Percentiles rank a stretch among this genome's conserved stretches.
Conservation (phyloP, 2,113 vertebrate species). For the Gasterosteus aculeatus region DNA sequence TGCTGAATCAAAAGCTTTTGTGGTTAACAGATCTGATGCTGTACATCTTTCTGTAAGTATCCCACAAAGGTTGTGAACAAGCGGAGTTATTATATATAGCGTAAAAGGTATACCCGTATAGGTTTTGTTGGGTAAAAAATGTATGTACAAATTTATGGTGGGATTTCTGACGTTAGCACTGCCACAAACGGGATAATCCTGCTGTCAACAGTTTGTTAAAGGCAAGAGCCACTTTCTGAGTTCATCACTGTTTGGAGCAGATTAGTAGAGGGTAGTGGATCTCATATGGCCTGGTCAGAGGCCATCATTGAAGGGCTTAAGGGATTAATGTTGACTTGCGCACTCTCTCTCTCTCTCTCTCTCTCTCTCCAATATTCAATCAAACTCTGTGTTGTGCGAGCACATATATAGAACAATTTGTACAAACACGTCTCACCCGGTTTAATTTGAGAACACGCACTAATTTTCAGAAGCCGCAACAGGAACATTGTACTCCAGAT, state of each 20-base stretch:
- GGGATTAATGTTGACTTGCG: conserved; percentile 80
- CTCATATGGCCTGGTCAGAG: conserved; percentile 84
- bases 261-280: conserved; percentile 82
- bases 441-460: conserved; percentile 46
- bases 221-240: conserved; percentile 80
- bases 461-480: conserved; percentile 47
- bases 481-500: conserved; percentile 43
- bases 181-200: conserved; percentile 77
- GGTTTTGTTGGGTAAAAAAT: conserved; percentile 1
- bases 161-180: conserved; percentile 69
- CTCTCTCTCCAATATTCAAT: conserved; percentile 74
- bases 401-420: conserved; percentile 50
- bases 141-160: conserved; percentile 54
- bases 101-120: conserved; percentile 34
- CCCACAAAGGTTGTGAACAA: conserved; percentile 36
- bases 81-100: conserved; percentile 23
- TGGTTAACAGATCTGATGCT: background rate
- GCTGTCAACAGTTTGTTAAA: conserved; percentile 82
- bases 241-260: conserved; percentile 82
- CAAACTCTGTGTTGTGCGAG: conserved; percentile 54
- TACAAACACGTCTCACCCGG: conserved; percentile 49
- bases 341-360: conserved; percentile 63
- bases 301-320: conserved; percentile 83
- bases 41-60: conserved; percentile 21
- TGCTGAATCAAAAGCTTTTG: background rate